Evolutionary conservation across 2,113 vertebrate species (phyloP).

Genomic region (Sylvilagus bachmani): DNA sequence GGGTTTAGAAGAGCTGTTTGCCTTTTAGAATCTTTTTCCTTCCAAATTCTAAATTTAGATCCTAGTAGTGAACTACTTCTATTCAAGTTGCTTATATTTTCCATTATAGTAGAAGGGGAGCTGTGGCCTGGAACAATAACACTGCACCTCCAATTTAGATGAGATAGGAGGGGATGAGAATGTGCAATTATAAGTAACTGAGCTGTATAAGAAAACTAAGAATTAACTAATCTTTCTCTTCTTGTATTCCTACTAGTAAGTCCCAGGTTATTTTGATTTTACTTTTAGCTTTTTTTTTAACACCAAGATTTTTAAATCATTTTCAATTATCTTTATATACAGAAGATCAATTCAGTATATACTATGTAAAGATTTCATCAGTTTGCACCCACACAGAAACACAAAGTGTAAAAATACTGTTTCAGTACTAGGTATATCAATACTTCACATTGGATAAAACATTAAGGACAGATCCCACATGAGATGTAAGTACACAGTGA

Average conservation of each 20-base stretch:
- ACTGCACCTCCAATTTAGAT: neutral
- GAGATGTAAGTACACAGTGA: too few relatives aligned
- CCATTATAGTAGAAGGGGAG: neutral
- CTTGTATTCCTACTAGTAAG: neutral
- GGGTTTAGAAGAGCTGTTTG: neutral
- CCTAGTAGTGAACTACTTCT: neutral
- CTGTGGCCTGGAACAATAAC: neutral
- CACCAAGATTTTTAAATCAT: too few relatives aligned
- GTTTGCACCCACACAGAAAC: too few relatives aligned
- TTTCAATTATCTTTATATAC: too few relatives aligned
- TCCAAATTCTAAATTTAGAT: neutral
- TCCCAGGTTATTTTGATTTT: neutral
- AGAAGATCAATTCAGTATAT: too few relatives aligned
- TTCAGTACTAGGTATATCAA: too few relatives aligned
- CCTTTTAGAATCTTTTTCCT: neutral
- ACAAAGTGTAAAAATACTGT: too few relatives aligned
- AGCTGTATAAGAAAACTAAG: neutral
- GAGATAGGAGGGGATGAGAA: neutral
- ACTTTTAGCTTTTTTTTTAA: slow-evolving; percentile 29
- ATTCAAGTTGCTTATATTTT: neutral
- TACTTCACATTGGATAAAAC: too few relatives aligned
- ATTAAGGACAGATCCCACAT: too few relatives aligned
- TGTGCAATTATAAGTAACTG: neutral
- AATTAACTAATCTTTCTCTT: neutral
- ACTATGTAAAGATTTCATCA: too few relatives aligned